Percentiles rank a stretch among this genome's conserved stretches.
These are phyloP conservation scores for Tinamus guttatus DNA, from an alignment of 2,113 vertebrate genomes.

Conservation along the genomic window DNA sequence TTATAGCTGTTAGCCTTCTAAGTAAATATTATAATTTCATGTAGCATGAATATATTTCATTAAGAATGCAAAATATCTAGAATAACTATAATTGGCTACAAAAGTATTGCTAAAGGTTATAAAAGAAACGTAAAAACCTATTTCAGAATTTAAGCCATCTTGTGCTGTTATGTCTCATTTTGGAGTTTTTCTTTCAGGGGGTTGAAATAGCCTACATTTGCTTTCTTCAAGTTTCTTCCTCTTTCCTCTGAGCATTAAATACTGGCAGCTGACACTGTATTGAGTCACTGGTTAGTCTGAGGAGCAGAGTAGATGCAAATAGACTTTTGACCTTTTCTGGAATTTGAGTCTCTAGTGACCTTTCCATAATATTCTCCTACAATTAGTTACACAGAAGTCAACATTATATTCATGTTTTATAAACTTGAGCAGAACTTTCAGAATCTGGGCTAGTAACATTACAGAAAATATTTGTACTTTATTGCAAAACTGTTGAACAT, in stretches of 20 bases:
- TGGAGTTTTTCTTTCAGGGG: background rate
- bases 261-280: background rate
- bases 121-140: background rate
- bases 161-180: background rate
- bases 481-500: background rate
- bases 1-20: background rate
- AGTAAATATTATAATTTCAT: background rate
- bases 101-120: background rate
- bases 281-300: background rate
- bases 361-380: background rate
- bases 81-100: background rate
- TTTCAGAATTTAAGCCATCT: background rate
- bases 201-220: background rate
- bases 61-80: background rate
- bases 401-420: background rate
- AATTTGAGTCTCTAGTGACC: background rate
- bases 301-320: background rate
- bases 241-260: background rate
- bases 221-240: background rate
- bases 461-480: background rate
- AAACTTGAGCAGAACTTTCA: background rate
- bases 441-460: background rate
- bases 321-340: background rate
- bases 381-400: background rate
- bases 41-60: background rate